A percentile compares a stretch with the other conserved stretches of the same genome.
Conservation (phyloP, 2,113 vertebrate genomes). For the Bos indicus region DNA sequence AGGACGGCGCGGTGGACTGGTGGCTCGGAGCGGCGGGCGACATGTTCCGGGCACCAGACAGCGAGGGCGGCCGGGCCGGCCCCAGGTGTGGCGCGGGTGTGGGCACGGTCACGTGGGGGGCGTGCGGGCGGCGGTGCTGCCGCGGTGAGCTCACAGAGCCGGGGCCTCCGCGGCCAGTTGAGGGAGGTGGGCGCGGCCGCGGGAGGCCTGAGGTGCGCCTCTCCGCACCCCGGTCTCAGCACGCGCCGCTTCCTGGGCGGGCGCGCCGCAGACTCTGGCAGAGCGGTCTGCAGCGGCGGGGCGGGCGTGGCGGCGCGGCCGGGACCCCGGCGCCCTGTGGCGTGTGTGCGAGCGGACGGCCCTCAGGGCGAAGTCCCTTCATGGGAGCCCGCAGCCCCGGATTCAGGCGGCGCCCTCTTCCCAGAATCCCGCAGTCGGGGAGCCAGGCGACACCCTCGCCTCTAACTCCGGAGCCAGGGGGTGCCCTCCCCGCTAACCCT, state of each 20-base stretch:
- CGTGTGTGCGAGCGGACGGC: neutral
- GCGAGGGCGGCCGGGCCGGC: conserved; percentile 76
- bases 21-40: conserved; percentile 75
- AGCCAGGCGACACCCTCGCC: too few species aligned
- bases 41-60: conserved; percentile 87
- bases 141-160: neutral
- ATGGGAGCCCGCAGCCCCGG: neutral
- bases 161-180: neutral
- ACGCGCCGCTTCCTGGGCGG: too few species aligned
- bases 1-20: neutral
- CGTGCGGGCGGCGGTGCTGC: neutral
- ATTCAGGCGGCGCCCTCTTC: neutral
- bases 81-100: conserved; percentile 82
- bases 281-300: neutral
- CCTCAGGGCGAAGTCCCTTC: neutral
- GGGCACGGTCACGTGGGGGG: neutral
- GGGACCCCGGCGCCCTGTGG: neutral
- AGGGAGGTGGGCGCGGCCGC: neutral
- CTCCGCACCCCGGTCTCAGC: neutral
- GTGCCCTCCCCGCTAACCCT: too few species aligned
- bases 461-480: neutral
- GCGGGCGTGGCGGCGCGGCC: neutral
- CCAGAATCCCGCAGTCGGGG: neutral
- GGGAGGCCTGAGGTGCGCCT: neutral
- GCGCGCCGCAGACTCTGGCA: neutral